Evolutionary conservation across 2,113 vertebrate species (phyloP), one percentile per base, ranked within the genome.

Genomic region (Anarrhichthys ocellatus): DNA sequence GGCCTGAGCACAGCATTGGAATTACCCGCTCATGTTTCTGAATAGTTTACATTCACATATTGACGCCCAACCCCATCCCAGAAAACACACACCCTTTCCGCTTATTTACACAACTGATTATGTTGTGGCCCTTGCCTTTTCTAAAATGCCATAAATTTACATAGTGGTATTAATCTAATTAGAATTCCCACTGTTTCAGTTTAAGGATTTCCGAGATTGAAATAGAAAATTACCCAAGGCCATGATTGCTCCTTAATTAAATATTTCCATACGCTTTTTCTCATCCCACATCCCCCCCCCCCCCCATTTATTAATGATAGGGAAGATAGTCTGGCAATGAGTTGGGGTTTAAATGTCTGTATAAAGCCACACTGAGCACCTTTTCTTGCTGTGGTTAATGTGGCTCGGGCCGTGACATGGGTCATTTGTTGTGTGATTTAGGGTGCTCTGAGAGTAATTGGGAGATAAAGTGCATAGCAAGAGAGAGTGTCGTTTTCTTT

Each of bases 91-190:
- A 66, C 88, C 82, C 87, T 81, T 73, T 86, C 88, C 9, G 20
- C 82, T 85, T 92, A 90, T 95, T 94, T 94, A 93, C 86, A 90
- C 85, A 89, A 76, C 88, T 93, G 91, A 94, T 94, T 93, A 90
- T 68, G 66, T 91, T 27, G 73, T 84, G 87, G 78, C 84, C 89
- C 92, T 85, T 86, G 80, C 83, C 92, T 93, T 91, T 85, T 90
- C 70, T 90, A 93, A 94, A 95, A 94, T 91, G 86, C 89, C 90
- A 92, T 94, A 92, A 58, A 95, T 96, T 95, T 95, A 87, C 95
- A 95, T 95, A 93, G 87, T 89, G 90, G 89, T 93, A 92, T 94
- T 94, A 93, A 95, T 94, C 90, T 94, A 95, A 96, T 96, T 96
- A 94, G 89, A 93, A 92, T 91, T 92, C 91, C 92, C 85, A 88